phyloP scores from a whole-genome alignment of 2,797 vertebrate species.

The Manis crassicaudata region DNA sequence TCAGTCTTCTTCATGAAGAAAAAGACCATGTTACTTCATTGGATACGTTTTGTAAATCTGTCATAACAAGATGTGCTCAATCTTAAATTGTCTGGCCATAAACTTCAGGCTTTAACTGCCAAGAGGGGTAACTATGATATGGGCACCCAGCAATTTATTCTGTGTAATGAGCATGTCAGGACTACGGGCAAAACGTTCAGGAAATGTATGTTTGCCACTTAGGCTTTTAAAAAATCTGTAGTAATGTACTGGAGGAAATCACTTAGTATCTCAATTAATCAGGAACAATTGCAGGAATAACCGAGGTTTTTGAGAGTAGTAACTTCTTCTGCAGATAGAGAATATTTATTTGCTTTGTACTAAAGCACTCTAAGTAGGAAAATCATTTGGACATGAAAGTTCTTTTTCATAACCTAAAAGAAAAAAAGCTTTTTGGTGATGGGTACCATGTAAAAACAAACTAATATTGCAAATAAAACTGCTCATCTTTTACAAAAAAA shows the following conservation, averaged over 20 bases:
- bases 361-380: constrained; percentile 1
- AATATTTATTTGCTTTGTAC: background rate
- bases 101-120: constrained; percentile 11
- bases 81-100: constrained; percentile 6
- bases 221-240: constrained; percentile 21
- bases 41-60: background rate
- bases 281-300: constrained; percentile 31
- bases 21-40: background rate
- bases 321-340: background rate
- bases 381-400: background rate
- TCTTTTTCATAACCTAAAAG: constrained; percentile 27
- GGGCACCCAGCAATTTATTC: background rate
- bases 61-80: constrained; percentile 38
- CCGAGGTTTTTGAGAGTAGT: background rate
- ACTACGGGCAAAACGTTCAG: background rate
- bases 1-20: constrained; percentile 45
- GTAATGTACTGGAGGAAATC: constrained; percentile 34
- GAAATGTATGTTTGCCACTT: background rate
- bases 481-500: background rate
- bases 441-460: background rate
- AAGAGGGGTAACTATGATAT: background rate
- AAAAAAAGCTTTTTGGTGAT: background rate
- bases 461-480: constrained; percentile 22
- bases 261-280: constrained; percentile 44
- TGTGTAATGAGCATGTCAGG: background rate